These are phyloP conservation scores for Antigone vipio DNA, from an alignment of 2,113 vertebrate species.

Conservation along the genomic window DNA sequence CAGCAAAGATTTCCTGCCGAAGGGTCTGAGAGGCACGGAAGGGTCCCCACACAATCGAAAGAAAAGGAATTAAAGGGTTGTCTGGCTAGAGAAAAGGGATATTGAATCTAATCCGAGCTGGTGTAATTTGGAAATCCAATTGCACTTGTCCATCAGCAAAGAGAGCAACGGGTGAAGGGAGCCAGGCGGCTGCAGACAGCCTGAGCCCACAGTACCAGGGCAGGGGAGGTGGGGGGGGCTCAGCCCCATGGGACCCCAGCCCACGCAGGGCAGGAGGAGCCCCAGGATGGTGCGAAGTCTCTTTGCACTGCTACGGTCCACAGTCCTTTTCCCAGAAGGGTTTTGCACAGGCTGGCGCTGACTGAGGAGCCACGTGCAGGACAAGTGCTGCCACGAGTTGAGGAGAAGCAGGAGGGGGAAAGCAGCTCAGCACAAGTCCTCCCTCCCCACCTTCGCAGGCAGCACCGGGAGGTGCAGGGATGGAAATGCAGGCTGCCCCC, in stretches of 20 bases:
- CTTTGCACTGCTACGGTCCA: not conserved
- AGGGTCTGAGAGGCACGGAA: not conserved
- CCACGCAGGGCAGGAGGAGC: fast-evolving
- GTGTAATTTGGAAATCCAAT: constrained; percentile 43
- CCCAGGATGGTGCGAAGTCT: fast-evolving
- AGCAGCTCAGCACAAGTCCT: not conserved
- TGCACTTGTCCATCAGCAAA: constrained; percentile 5
- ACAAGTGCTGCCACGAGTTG: fast-evolving
- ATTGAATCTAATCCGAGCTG: not conserved
- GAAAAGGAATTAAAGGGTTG: constrained; percentile 31
- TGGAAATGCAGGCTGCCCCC: not conserved
- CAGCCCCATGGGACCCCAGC: not conserved
- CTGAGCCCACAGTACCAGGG: not conserved
- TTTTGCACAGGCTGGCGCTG: not conserved
- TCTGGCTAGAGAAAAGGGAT: constrained; percentile 12
- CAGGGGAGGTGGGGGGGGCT: not conserved
- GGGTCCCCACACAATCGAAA: constrained; percentile 23
- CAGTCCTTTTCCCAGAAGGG: not conserved
- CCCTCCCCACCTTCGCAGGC: fast-evolving
- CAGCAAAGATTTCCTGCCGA: constrained; percentile 25
- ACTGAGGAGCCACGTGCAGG: fast-evolving
- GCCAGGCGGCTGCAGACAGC: not conserved
- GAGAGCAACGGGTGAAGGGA: not conserved
- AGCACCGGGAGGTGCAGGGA: fast-evolving
- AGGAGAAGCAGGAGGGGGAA: not conserved